Base-by-base conservation (phyloP, 2,888 invertebrate species). In the Platycheirus rosarum region DNA sequence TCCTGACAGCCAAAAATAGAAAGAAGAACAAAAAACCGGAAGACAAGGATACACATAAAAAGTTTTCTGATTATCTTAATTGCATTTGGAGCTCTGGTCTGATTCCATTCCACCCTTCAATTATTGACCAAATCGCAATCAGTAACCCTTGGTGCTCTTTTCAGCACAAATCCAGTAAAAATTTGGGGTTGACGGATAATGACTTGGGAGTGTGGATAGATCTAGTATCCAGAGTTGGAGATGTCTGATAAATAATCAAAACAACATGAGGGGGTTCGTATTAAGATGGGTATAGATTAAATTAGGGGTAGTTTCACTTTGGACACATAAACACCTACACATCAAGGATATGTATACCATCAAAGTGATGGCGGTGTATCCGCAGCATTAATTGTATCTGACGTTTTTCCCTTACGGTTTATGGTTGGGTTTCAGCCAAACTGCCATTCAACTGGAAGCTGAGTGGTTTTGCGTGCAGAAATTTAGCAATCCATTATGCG, bases 11-110 rank as follows among this genome's bases (percentile, higher is more conserved):
- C 18, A 16, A 49, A 35, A 62, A 57, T 23, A 2, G 7, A 32
- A 32, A 32, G 8, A 7, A 32, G 8, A 32, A n/a, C n/a, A 32
- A 32, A 32, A 32, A 6, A 74, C 18, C 11, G 8, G 18, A 13
- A 14, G 23, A 63, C 23, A 49, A 40, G 14, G 40, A 40, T 42
- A 35, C n/a, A 13, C 8, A 42, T 35, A 20, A 44, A 82, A 82
- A 82, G 77, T 82, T 82, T 82, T 77, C 68, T 82, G 76, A 82
- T 82, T 82, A 82, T 82, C 82, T 82, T 82, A 73, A 82, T 82
- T 82, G 71, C 82, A 63, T 73, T 73, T 57, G 63, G 49, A 35
- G 53, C 42, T 49, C 49, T 37, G 44, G 16, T 60, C 49, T 26
- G 65, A 42, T 57, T 65, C 60, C 3, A 4, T 57, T 65, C 60